Conservation (phyloP, 2,113 vertebrate species). For the Chionis minor region DNA sequence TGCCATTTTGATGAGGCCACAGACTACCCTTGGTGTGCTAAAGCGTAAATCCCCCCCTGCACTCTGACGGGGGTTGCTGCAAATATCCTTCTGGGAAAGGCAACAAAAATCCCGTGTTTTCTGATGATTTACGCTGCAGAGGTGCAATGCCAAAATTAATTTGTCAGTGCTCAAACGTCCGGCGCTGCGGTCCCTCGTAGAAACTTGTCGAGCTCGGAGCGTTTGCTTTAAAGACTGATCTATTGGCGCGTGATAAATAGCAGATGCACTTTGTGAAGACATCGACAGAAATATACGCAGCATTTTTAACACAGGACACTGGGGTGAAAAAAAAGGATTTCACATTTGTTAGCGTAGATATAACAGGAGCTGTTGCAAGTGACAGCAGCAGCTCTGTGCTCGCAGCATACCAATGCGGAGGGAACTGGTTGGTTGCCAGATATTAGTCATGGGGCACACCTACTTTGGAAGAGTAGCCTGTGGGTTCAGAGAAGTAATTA, state of each 20-base stretch:
- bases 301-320: accelerated
- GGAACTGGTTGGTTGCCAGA: background rate
- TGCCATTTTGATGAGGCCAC: accelerated
- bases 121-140: background rate
- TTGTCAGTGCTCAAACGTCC: accelerated
- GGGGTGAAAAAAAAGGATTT: background rate
- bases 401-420: background rate
- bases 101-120: background rate
- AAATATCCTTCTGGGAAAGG: background rate
- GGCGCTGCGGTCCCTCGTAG: background rate
- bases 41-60: background rate
- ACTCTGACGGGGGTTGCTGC: background rate
- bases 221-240: no score
- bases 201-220: background rate
- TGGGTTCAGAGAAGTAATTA: background rate
- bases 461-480: background rate
- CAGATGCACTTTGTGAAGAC: accelerated
- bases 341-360: accelerated
- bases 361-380: background rate
- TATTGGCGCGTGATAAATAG: accelerated
- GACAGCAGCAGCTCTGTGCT: background rate
- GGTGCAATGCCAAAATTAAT: background rate
- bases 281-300: accelerated
- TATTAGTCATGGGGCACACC: background rate
- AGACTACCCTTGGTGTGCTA: accelerated